Percentiles rank a stretch among this genome's conserved stretches.
Evolutionary conservation across 2,797 vertebrate genomes (phyloP).

Genomic region (Diplodus puntazzo): DNA sequence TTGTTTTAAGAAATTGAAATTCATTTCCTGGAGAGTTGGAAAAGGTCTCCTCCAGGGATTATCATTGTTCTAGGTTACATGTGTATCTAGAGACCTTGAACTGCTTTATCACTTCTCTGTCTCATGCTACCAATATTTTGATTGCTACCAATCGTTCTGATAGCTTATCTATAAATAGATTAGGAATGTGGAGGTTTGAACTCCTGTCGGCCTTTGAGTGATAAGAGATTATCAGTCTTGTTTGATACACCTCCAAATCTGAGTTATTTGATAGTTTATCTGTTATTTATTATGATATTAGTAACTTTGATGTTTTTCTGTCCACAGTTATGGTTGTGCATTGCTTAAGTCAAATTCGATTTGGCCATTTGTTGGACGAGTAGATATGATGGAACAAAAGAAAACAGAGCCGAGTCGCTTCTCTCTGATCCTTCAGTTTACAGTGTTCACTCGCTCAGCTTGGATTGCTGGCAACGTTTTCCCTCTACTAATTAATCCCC

Average conservation of each 20-base stretch:
- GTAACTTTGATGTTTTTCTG: not conserved
- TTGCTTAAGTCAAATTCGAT: slow-evolving; percentile 7
- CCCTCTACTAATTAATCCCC: slow-evolving; percentile 54
- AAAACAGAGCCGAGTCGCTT: slow-evolving; percentile 29
- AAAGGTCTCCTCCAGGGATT: not conserved
- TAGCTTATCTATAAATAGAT: slow-evolving; percentile 46
- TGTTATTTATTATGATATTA: slow-evolving; percentile 13
- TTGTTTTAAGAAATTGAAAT: slow-evolving; percentile 13
- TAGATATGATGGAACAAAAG: slow-evolving; percentile 14
- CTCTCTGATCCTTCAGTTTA: slow-evolving; percentile 37
- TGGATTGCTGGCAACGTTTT: slow-evolving; percentile 29
- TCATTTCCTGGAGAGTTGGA: slow-evolving; percentile 12
- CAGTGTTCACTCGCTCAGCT: slow-evolving; percentile 29
- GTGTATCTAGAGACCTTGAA: slow-evolving; percentile 16
- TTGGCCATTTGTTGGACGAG: not conserved
- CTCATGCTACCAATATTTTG: slow-evolving; percentile 34
- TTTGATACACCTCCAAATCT: slow-evolving; percentile 29
- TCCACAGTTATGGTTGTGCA: not conserved
- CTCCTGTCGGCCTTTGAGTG: slow-evolving; percentile 22
- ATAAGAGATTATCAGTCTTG: slow-evolving; percentile 15
- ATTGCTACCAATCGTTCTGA: not conserved
- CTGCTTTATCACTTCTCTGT: slow-evolving; percentile 38
- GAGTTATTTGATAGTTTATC: slow-evolving; percentile 17
- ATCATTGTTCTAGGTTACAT: slow-evolving; percentile 27
- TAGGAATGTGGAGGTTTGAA: slow-evolving; percentile 32